Conservation (phyloP, 2,888 invertebrate genomes). For the Dryobotodes eremita region DNA sequence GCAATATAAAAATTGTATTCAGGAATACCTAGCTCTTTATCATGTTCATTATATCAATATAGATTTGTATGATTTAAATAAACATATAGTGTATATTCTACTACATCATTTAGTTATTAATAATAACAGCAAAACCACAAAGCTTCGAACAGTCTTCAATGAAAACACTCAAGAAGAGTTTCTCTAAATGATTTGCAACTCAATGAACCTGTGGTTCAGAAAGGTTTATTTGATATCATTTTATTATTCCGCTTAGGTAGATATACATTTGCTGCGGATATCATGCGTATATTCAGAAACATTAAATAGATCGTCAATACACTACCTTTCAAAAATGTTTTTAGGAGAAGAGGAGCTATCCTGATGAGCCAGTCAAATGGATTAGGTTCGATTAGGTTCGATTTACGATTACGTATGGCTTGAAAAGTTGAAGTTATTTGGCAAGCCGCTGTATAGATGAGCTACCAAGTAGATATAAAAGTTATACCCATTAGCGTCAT, state of each 20-base stretch:
- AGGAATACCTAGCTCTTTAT: background rate
- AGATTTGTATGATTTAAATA: background rate
- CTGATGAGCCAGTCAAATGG: background rate
- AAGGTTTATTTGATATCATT: background rate
- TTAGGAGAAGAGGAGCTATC: background rate
- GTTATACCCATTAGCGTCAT: background rate
- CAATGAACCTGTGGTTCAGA: background rate
- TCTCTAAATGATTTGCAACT: background rate
- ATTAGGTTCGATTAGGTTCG: too few relatives aligned
- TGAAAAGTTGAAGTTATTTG: background rate
- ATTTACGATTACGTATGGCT: background rate
- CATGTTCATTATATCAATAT: background rate
- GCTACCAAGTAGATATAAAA: background rate
- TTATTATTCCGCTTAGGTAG: background rate
- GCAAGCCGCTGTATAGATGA: background rate
- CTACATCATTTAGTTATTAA: background rate
- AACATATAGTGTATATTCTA: background rate
- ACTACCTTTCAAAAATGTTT: background rate
- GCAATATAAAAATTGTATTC: too few relatives aligned
- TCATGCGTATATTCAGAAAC: background rate
- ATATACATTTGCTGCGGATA: background rate
- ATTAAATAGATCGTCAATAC: background rate
- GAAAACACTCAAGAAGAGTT: background rate
- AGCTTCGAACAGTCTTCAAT: background rate
- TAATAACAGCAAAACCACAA: conserved; percentile 3